These are phyloP conservation scores for Colius striatus DNA, from an alignment of 2,113 vertebrate genomes.

Conservation along the genomic window DNA sequence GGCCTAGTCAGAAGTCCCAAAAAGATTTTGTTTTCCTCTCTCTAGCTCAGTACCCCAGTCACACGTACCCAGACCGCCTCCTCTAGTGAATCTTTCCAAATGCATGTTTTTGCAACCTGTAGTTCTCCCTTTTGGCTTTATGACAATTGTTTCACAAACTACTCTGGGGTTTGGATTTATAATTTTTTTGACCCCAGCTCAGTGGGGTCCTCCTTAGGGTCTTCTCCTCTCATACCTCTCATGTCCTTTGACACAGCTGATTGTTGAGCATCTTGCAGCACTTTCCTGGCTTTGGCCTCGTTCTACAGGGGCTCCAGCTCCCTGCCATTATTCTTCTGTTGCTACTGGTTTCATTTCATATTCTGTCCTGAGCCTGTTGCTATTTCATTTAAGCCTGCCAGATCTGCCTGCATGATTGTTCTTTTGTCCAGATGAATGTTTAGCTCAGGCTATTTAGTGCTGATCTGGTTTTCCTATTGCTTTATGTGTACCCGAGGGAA, in stretches of 20 bases:
- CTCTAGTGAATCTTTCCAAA: background rate
- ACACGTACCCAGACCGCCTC: background rate
- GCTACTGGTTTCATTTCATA: conserved; percentile 34
- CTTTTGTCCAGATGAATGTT: conserved; percentile 66
- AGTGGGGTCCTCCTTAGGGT: rapidly evolving
- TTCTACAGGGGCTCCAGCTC: background rate
- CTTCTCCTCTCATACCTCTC: background rate
- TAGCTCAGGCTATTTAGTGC: conserved; percentile 56
- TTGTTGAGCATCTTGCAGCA: background rate
- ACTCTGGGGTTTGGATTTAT: rapidly evolving
- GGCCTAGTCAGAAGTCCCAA: background rate
- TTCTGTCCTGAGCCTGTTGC: background rate
- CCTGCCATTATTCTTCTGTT: background rate
- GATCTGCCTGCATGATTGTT: conserved; percentile 46
- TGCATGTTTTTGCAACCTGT: background rate
- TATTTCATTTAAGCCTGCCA: conserved; percentile 44
- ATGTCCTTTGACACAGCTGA: background rate
- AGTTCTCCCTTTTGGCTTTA: background rate
- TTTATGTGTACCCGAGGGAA: conserved; percentile 35
- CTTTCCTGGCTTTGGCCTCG: background rate
- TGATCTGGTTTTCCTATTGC: conserved; percentile 67
- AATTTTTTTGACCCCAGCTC: background rate
- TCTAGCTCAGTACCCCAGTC: background rate
- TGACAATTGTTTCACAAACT: background rate
- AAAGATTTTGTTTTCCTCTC: background rate